Evolutionary conservation across 2,797 vertebrate genomes (phyloP).

Genomic region (Tiaroga cobitis): DNA sequence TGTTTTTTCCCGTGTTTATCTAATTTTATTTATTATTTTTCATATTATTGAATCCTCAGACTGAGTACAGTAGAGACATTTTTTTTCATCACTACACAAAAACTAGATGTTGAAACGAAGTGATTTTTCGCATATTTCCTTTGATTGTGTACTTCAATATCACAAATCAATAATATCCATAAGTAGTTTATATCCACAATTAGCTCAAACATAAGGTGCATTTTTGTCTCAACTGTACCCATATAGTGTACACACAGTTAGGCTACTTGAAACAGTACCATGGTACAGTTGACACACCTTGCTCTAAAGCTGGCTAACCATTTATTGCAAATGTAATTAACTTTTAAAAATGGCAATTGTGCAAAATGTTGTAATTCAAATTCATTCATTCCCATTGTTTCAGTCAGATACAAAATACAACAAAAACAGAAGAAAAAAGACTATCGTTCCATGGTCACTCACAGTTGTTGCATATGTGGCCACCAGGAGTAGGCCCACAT

Average conservation of each 20-base stretch:
- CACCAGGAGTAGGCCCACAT: background rate
- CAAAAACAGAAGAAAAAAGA: background rate
- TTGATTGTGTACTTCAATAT: too few relatives aligned
- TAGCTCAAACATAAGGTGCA: background rate
- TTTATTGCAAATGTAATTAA: background rate
- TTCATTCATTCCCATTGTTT: background rate
- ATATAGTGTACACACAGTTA: background rate
- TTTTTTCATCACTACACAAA: too few relatives aligned
- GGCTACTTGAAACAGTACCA: background rate
- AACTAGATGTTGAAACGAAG: too few relatives aligned
- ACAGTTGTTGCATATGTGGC: background rate
- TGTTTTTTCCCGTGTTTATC: too few relatives aligned
- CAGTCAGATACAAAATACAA: background rate
- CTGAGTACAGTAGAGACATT: too few relatives aligned
- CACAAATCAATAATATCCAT: too few relatives aligned
- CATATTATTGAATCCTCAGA: too few relatives aligned
- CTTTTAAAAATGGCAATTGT: background rate
- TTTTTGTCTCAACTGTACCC: background rate
- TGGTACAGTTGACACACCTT: background rate
- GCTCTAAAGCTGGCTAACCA: background rate
- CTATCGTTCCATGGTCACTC: background rate
- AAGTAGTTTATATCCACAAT: background rate
- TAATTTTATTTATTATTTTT: too few relatives aligned
- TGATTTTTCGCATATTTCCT: too few relatives aligned
- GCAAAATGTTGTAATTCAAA: background rate